Evolutionary conservation across 2,797 vertebrate genomes (phyloP).

Genomic region (Paramormyrops hopkinsi): DNA sequence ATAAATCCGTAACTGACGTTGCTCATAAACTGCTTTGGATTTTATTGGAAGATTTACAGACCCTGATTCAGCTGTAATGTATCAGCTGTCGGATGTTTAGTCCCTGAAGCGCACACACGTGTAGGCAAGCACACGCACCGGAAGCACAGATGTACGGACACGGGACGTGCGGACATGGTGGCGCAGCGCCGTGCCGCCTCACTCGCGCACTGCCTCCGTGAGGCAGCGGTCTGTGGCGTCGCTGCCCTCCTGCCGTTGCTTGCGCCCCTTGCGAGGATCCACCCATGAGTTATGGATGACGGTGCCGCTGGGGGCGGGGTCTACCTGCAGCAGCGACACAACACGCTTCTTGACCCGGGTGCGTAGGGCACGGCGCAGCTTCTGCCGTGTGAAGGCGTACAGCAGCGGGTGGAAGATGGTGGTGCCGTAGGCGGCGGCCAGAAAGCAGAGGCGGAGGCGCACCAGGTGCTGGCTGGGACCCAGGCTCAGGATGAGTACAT

Average conservation of each 20-base stretch:
- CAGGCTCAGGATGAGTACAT: conserved; percentile 67
- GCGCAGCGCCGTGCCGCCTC: conserved; percentile 8
- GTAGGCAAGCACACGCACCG: background rate
- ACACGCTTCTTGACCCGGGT: conserved; percentile 69
- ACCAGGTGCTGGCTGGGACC: conserved; percentile 65
- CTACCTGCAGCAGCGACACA: conserved; percentile 73
- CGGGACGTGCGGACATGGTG: background rate
- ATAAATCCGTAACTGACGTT: background rate
- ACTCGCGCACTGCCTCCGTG: conserved; percentile 64
- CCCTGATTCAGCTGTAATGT: background rate
- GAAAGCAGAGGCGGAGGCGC: conserved; percentile 66
- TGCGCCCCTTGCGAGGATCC: conserved; percentile 62
- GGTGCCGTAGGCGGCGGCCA: conserved; percentile 70
- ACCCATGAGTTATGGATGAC: conserved; percentile 81
- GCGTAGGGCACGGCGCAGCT: conserved; percentile 65
- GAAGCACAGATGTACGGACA: background rate
- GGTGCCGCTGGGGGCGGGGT: conserved; percentile 67
- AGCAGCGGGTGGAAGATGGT: conserved; percentile 70
- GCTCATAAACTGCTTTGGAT: background rate
- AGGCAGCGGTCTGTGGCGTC: conserved; percentile 70
- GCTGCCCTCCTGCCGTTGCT: conserved; percentile 63
- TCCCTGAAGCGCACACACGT: conserved; percentile 6
- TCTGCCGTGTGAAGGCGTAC: conserved; percentile 69
- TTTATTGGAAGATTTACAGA: background rate
- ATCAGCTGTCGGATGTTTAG: background rate